Conservation (phyloP, 2,888 invertebrate species). For the Lobophora halterata region DNA sequence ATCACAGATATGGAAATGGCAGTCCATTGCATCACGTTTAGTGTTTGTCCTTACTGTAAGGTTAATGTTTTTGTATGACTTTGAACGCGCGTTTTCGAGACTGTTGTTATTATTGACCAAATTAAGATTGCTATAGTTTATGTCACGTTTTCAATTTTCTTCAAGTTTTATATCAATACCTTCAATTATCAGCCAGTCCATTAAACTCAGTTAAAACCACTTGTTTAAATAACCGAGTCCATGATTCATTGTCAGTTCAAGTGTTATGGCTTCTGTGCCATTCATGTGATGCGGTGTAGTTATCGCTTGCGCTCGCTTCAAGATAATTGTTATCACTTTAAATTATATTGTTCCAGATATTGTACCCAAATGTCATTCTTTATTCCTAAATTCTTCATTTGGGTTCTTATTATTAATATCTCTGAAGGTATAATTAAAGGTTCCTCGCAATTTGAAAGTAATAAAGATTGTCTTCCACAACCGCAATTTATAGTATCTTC, state of each 20-base stretch:
- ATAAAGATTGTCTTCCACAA: constrained; percentile 2
- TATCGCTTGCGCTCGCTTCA: constrained; percentile 37
- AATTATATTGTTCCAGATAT: constrained; percentile 15
- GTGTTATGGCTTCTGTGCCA: constrained; percentile 46
- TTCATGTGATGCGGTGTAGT: constrained; percentile 39
- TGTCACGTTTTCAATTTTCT: constrained; percentile 19
- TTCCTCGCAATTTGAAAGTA: background rate
- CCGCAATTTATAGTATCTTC: constrained; percentile 10
- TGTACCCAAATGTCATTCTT: too few relatives aligned
- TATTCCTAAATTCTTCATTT: background rate
- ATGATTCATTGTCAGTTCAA: constrained; percentile 65
- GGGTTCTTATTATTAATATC: constrained; percentile 3
- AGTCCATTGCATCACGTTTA: constrained; percentile 16
- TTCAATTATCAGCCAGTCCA: constrained; percentile 13
- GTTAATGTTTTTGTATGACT: constrained; percentile 22
- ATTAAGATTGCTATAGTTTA: constrained; percentile 19
- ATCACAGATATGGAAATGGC: constrained; percentile 12
- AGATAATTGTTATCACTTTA: constrained; percentile 43
- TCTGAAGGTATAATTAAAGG: too few relatives aligned
- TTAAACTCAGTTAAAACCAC: constrained; percentile 25
- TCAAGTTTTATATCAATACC: constrained; percentile 15
- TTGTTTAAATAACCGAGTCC: constrained; percentile 36
- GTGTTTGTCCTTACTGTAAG: constrained; percentile 21
- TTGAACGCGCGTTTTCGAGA: constrained; percentile 17
- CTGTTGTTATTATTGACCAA: constrained; percentile 4